Base-by-base conservation (phyloP, 1,140 invertebrate genomes). In the Caenorhabditis tropicalis region DNA sequence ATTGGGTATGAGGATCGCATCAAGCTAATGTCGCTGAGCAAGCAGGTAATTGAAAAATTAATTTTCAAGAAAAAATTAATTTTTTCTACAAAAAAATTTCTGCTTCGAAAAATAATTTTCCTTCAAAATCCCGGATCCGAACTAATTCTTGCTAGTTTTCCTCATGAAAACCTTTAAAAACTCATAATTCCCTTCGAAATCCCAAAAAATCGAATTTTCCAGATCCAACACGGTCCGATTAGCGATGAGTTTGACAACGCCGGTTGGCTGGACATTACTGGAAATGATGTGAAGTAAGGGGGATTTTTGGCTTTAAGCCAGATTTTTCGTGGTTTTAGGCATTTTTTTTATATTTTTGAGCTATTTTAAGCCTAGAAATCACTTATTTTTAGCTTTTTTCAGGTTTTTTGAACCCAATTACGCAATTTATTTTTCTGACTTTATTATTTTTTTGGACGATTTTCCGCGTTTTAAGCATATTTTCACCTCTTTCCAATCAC, bases 1-100 rank as follows among this genome's bases (percentile, higher is more conserved):
- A 49, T 87, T 24, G 12, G 58, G 10, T 87, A 87, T 56, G 86
- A 87, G 16, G 86, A 82, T 39, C 79, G 86, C 3, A 46, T 87
- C 10, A 87, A 86, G 49, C 48, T 87, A 15, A 48, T 87, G 80
- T 86, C 86, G 10, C 46, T 80, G 33, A 82, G 53, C 49, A 87
- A 87, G 43, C 86, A 87, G 81, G 86, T 86, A 86, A 31, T 29
- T 33, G 24, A 9, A 29, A 65, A 36, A 33, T 36, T n/a, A 36
- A 36, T 74, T 74, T 10, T 33, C 2, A 36, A 16, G 6, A 70
- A 70, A 27, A 36, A 21, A 29, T 29, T 43, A 4, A 4, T n/a
- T 21, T 21, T 51, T 21, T 51, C 7, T 4, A 16, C n/a, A 2
- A 51, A 51, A 51, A 51, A n/a, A n/a, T n/a, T n/a, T n/a, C n/a